Conservation (phyloP, 2,797 vertebrate species). For the Platyrinchus mystaceus region DNA sequence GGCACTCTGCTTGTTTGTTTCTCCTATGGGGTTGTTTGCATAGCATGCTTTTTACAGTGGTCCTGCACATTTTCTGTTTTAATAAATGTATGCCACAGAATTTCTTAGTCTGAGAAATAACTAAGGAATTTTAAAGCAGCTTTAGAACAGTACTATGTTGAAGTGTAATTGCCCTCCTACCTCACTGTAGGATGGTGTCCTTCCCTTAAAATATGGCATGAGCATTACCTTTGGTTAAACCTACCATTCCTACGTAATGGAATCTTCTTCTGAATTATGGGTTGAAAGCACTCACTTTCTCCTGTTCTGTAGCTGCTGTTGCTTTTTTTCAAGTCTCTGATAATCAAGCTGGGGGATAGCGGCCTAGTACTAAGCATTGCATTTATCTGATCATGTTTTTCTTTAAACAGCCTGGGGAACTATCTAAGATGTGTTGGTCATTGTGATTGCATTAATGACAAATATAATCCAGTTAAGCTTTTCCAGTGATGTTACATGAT, state of each 20-base stretch:
- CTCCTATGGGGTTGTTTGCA: background rate
- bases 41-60: background rate
- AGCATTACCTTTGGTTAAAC: background rate
- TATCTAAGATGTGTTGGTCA: background rate
- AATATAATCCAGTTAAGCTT: background rate
- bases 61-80: slow-evolving; percentile 1
- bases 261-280: background rate
- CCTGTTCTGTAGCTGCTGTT: background rate
- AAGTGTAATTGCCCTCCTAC: background rate
- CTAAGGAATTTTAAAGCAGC: background rate
- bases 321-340: background rate
- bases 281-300: background rate
- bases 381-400: background rate
- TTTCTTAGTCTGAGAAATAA: background rate
- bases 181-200: background rate
- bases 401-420: background rate
- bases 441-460: background rate
- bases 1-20: background rate
- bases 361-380: background rate
- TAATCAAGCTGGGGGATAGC: background rate
- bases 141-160: background rate
- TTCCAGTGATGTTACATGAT: background rate
- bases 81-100: slow-evolving; percentile 34
- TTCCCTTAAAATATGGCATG: background rate
- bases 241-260: background rate